Base-by-base conservation (phyloP, 1,140 invertebrate genomes). In the Physella acuta region DNA sequence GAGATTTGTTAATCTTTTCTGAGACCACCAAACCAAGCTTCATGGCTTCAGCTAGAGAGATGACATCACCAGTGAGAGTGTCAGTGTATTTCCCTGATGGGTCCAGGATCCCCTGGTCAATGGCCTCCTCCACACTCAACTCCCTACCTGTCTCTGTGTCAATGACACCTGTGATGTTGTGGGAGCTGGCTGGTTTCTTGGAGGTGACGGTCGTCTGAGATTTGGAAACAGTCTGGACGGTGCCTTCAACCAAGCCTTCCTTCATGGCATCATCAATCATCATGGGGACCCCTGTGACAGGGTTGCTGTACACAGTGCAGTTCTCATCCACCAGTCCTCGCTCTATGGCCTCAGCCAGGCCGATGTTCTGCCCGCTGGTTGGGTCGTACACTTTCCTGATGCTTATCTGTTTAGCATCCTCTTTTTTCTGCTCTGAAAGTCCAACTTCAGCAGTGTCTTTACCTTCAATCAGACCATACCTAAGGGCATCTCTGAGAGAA, bases 231-330 rank as follows among this genome's bases (percentile, higher is more conserved):
- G 74, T 76, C 52, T 78, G 68, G n/a, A 79, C 72, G 20, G 75
- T 71, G 24, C 79, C 90, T 85, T 94, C 91, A 11, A 95, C 88
- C 55, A 94, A 89, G 71, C 91, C 90, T 79, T 91, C 88, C 77
- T 90, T 88, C 51, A 95, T 89, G 0, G 94, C 95, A 85, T 97
- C 90, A 49, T 90, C 90, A 17, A 97, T 91, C 78, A 88, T 68
- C 64, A 81, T 75, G 33, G 63, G 74, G 39, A 76, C 73, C 24
- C 78, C 75, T 31, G 76, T 75, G n/a, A 69, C 68, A 31, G 71
- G 68, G 66, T 83, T 75, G 49, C 68, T 90, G 78, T 89, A 92
- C 17, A 89, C 88, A 59, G 89, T 90, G 58, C 75, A 73, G 37
- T 81, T 72, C 20, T 70, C 55, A 71, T 81, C 78, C 59, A 84